A percentile compares a stretch with the other conserved stretches of the same genome.
phyloP scores from a whole-genome alignment of 2,888 invertebrate species.

The Andrena flavipes region DNA sequence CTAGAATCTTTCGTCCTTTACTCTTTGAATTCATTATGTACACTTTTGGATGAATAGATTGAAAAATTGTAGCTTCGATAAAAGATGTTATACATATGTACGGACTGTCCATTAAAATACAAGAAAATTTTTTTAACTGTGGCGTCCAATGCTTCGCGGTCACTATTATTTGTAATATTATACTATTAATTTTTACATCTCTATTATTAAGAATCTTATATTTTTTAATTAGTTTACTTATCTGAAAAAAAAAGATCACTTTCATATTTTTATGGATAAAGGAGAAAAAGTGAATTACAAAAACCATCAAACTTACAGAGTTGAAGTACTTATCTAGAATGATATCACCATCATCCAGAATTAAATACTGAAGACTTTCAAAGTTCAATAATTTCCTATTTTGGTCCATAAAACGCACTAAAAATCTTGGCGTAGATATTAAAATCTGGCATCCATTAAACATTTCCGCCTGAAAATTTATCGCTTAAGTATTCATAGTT shows the following conservation, averaged over 20 bases:
- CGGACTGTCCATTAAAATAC: constrained; percentile 86
- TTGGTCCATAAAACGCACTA: constrained; percentile 85
- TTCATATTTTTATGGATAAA: constrained; percentile 12
- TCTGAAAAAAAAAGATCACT: constrained; percentile 52
- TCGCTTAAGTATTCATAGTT: not conserved
- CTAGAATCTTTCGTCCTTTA: constrained; percentile 85
- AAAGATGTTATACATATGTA: constrained; percentile 90
- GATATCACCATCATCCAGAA: constrained; percentile 90
- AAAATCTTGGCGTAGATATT: constrained; percentile 89
- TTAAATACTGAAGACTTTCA: constrained; percentile 88
- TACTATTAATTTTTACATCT: constrained; percentile 47
- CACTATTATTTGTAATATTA: constrained; percentile 87
- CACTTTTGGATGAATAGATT: constrained; percentile 86
- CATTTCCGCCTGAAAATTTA: constrained; percentile 74
- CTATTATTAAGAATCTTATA: constrained; percentile 69
- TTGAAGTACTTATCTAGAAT: constrained; percentile 86
- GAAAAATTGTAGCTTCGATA: constrained; percentile 91
- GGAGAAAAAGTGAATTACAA: not conserved
- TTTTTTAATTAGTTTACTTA: constrained; percentile 64
- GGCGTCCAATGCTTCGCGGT: constrained; percentile 89
- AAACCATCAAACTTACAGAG: constrained; percentile 67
- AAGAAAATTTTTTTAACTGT: constrained; percentile 86
- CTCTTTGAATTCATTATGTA: constrained; percentile 83
- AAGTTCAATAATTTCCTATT: constrained; percentile 86
- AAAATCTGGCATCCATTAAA: constrained; percentile 90